Percentiles rank a stretch among this genome's conserved stretches.
These are phyloP conservation scores for Netelia melanura DNA, from an alignment of 2,888 invertebrate species.

Conservation along the genomic window DNA sequence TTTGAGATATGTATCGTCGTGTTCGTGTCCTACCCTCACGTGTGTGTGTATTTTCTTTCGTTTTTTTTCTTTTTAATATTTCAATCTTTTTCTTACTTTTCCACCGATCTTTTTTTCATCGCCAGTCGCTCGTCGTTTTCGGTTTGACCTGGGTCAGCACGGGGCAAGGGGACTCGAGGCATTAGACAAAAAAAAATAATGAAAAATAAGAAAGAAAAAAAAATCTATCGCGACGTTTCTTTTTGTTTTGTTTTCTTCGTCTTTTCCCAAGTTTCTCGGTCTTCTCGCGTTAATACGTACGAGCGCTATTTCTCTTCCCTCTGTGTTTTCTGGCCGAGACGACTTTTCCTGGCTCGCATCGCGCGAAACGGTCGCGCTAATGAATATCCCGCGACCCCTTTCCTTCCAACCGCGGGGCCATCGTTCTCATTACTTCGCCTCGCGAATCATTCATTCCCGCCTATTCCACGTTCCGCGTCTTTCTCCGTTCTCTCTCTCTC, in stretches of 20 bases:
- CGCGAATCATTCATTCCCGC: neutral
- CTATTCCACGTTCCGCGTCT: neutral
- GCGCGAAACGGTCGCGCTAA: conserved; percentile 13
- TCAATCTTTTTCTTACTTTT: conserved; percentile 46
- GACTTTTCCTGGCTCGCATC: conserved; percentile 2
- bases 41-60: conserved; percentile 55
- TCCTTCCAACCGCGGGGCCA: conserved; percentile 12
- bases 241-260: conserved; percentile 10
- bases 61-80: conserved; percentile 49
- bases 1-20: conserved; percentile 85
- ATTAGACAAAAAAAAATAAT: neutral
- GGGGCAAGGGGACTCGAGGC: conserved; percentile 19
- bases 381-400: conserved; percentile 46
- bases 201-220: neutral
- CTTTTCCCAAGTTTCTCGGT: conserved; percentile 33
- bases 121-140: conserved; percentile 22
- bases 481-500: neutral
- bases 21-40: conserved; percentile 73
- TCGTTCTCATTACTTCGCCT: conserved; percentile 23
- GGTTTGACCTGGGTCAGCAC: conserved; percentile 29
- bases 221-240: conserved; percentile 23
- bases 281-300: conserved; percentile 35
- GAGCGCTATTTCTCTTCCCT: conserved; percentile 6
- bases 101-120: conserved; percentile 32
- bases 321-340: conserved; percentile 4